phyloP scores from a whole-genome alignment of 2,797 vertebrate species.

The Danio choprae region DNA sequence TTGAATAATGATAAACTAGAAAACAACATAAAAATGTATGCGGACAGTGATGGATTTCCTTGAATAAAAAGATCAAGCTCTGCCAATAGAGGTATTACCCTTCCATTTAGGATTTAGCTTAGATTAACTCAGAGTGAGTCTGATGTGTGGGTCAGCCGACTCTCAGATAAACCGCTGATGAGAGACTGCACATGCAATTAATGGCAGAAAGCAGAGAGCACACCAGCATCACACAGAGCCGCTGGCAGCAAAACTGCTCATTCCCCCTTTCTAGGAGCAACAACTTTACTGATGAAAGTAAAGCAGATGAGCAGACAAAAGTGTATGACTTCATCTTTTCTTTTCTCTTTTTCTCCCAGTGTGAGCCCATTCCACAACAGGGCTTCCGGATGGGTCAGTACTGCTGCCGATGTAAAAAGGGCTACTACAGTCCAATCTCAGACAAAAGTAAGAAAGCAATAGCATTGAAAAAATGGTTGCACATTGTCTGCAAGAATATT shows the following conservation, averaged over 20 bases:
- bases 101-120: constrained; percentile 83
- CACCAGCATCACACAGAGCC: constrained; percentile 14
- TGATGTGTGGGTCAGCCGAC: constrained; percentile 48
- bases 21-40: not conserved
- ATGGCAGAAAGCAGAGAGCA: constrained; percentile 38
- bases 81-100: constrained; percentile 74
- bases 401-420: constrained; percentile 88
- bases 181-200: constrained; percentile 48
- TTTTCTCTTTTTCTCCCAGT: constrained; percentile 74
- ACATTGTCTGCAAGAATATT: too few species aligned
- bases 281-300: not conserved
- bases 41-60: constrained; percentile 64
- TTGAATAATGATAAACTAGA: constrained; percentile 6
- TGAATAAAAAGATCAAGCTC: constrained; percentile 72
- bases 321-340: not conserved
- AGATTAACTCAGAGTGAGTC: constrained; percentile 74
- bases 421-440: constrained; percentile 81
- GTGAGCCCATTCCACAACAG: constrained; percentile 79
- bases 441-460: constrained; percentile 61
- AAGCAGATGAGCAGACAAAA: not conserved
- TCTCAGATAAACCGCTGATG: constrained; percentile 36
- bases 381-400: constrained; percentile 90
- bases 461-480: not conserved
- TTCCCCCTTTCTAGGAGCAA: not conserved
- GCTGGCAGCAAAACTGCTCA: not conserved